phyloP scores from a whole-genome alignment of 2,888 invertebrate species.

The Drosophila setosimentum region DNA sequence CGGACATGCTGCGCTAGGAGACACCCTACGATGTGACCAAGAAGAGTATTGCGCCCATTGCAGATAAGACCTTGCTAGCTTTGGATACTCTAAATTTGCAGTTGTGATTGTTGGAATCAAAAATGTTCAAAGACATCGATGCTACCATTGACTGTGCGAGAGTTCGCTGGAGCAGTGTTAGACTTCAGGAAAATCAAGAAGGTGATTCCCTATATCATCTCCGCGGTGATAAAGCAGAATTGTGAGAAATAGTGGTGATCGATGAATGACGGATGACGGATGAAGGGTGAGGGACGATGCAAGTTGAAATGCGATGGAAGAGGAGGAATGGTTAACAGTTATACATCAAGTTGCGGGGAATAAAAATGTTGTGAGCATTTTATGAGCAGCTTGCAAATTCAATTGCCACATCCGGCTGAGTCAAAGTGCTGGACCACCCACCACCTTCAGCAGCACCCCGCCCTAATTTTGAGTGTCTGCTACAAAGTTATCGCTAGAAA shows the following conservation, averaged over 20 bases:
- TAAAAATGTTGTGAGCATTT: conserved; percentile 34
- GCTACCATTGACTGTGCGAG: neutral
- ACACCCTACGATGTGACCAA: neutral
- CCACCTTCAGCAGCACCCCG: neutral
- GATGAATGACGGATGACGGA: neutral
- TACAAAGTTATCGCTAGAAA: conserved; percentile 6
- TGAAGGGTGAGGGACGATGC: neutral
- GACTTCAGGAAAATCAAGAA: conserved; percentile 4
- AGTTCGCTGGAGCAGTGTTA: conserved; percentile 5
- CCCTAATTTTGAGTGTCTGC: conserved; percentile 6
- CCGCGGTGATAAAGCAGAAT: neutral
- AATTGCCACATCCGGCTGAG: conserved; percentile 67
- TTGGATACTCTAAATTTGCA: conserved; percentile 16
- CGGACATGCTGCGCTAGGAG: too few relatives aligned
- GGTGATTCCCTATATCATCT: neutral
- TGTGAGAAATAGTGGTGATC: neutral
- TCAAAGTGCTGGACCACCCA: conserved; percentile 31
- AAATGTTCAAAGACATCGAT: conserved; percentile 16
- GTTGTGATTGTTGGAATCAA: conserved; percentile 21
- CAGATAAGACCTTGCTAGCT: neutral
- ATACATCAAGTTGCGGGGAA: conserved; percentile 6
- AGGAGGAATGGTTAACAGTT: neutral
- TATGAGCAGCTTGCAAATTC: conserved; percentile 54
- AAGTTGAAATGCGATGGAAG: neutral
- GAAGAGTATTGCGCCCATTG: neutral